phyloP scores from a whole-genome alignment of 2,113 vertebrate species.

The Sterrhoptilus dennistouni region DNA sequence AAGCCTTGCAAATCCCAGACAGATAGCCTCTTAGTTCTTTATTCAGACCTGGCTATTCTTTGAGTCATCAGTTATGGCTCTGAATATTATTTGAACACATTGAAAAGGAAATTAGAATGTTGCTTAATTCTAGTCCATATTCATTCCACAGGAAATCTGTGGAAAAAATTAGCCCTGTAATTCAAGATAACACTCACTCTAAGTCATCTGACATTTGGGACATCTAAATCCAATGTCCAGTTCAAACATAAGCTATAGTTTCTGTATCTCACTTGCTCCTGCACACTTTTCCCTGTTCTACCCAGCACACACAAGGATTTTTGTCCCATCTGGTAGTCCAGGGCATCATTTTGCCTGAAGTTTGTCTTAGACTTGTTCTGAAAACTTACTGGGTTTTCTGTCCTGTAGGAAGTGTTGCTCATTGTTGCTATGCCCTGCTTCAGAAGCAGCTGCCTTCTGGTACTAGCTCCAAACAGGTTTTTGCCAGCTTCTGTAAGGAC shows the following conservation, averaged over 20 bases:
- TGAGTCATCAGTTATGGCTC: neutral
- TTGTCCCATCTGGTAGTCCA: neutral
- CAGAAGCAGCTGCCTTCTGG: neutral
- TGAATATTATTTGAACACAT: neutral
- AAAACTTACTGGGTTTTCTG: neutral
- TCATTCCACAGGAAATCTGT: neutral
- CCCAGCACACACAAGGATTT: neutral
- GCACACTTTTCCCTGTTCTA: neutral
- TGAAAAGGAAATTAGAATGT: neutral
- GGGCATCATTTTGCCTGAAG: neutral
- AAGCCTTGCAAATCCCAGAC: neutral
- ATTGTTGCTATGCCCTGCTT: accelerated
- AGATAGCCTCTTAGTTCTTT: neutral
- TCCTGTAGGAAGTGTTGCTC: neutral
- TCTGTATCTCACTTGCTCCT: neutral
- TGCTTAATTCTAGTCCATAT: neutral
- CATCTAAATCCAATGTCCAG: neutral
- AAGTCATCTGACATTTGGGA: neutral
- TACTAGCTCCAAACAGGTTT: neutral
- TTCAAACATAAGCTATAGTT: neutral
- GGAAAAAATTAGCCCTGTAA: neutral
- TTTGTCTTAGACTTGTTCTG: neutral
- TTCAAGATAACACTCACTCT: neutral
- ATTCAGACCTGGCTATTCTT: neutral
- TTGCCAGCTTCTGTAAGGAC: neutral